Base-by-base conservation (phyloP, 1,140 invertebrate species). In the Schlechtendalia chinensis region DNA sequence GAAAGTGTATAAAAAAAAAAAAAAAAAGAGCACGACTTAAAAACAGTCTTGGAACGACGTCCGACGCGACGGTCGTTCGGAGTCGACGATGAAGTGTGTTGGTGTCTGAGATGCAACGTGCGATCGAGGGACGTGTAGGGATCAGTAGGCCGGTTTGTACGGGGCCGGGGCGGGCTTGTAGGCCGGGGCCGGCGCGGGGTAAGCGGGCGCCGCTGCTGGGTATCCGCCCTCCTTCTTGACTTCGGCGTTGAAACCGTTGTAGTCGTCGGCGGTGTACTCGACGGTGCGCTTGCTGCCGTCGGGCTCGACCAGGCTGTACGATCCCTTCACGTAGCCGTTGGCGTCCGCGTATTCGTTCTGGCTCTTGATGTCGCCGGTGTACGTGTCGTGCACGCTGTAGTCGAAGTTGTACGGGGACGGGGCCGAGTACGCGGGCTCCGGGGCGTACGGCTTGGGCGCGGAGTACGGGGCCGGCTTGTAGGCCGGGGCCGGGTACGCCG, bases 191-290 rank as follows among this genome's bases (percentile, higher is more conserved):
- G 72, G 72, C 5, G 81, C 79, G n/a, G 82, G 72, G 22, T 72
- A 74, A 27, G 71, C 82, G 2, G 80, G 81, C 17, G 79, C 83
- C 17, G 79, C 83, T 39, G 79, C 83, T 71, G 19, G 83, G 83
- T 2, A 83, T 11, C 61, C 81, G 22, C 59, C 81, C 27, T 82
- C 81, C 54, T 82, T 82, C 54, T 81, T 80, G 32, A 81, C 81
- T 6, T 77, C 61, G 8, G 81, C 81, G 72, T 81, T 90, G 85
- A 90, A 91, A 58, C 90, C 90, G 82, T 88, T 88, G 74, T 90
- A 87, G 24, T 86, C 82, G 83, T 91, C 90, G 10, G 89, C 89
- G 8, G 88, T 89, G 82, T 91, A 91, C 67, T 90, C 88, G 29
- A 91, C 90, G 61, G 85, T 86, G 54, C 88, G 84, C 71, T 90